phyloP scores from a whole-genome alignment of 2,113 vertebrate species.

The Urocolius indicus region DNA sequence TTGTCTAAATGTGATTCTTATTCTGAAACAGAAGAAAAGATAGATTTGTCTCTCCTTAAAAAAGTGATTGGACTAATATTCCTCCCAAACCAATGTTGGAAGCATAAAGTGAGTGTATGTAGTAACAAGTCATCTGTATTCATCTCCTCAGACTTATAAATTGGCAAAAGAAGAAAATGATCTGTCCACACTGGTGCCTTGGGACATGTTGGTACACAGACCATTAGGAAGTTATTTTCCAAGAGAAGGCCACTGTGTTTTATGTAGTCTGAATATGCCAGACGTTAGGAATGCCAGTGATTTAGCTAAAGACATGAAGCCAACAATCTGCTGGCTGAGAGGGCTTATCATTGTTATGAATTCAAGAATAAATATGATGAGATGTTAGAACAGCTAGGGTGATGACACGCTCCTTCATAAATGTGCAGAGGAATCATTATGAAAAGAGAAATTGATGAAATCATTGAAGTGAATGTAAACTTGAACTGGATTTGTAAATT shows the following conservation, averaged over 20 bases:
- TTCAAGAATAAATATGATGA: slow-evolving; percentile 2
- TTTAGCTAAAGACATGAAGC: slow-evolving; percentile 6
- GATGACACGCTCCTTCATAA: background rate
- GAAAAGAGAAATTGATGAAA: background rate
- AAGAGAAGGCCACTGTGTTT: background rate
- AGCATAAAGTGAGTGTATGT: background rate
- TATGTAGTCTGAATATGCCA: background rate
- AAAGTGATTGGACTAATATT: background rate
- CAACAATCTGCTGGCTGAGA: background rate
- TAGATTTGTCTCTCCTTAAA: background rate
- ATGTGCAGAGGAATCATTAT: background rate
- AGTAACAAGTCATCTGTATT: background rate
- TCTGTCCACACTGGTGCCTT: background rate
- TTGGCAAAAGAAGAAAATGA: background rate
- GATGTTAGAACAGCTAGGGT: background rate
- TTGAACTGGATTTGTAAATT: slow-evolving; percentile 18
- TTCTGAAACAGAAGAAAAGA: background rate
- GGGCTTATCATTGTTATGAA: background rate
- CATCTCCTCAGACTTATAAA: background rate
- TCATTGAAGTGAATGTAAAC: slow-evolving; percentile 1
- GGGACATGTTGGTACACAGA: background rate
- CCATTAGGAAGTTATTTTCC: slow-evolving; percentile 1
- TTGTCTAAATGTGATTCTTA: background rate
- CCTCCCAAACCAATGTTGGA: background rate
- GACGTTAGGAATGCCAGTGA: background rate